Evolutionary conservation across 2,113 vertebrate species (phyloP).

Genomic region (Cyanistes caeruleus): DNA sequence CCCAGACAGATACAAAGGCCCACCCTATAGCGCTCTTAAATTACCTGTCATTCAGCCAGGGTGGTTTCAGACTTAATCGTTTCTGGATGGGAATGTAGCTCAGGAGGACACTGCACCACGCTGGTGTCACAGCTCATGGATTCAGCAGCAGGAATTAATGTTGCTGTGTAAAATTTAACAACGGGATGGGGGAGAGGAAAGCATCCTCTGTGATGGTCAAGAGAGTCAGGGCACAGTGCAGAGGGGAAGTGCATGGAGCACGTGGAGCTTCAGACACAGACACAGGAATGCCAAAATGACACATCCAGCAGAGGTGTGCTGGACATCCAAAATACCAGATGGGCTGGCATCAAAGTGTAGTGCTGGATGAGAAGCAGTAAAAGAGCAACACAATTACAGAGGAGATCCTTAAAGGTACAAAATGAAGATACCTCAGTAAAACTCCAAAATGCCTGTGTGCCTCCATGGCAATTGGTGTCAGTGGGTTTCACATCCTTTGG

Average conservation of each 20-base stretch:
- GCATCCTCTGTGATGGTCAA: neutral
- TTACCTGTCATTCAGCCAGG: conserved; percentile 67
- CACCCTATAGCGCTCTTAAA: conserved; percentile 47
- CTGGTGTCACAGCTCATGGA: conserved; percentile 44
- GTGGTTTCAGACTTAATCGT: conserved; percentile 41
- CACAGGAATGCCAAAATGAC: neutral
- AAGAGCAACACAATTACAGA: neutral
- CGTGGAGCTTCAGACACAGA: neutral
- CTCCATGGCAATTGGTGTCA: neutral
- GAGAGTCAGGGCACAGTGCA: neutral
- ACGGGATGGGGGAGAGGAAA: neutral
- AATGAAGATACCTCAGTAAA: neutral
- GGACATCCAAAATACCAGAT: neutral
- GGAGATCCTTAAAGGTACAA: neutral
- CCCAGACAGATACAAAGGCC: neutral
- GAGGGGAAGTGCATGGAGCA: rapidly evolving
- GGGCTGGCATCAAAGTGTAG: neutral
- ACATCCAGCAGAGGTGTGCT: rapidly evolving
- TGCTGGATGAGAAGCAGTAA: neutral
- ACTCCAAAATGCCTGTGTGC: neutral
- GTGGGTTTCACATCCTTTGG: neutral
- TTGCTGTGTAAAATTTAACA: conserved; percentile 33
- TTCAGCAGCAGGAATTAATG: conserved; percentile 60
- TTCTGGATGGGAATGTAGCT: conserved; percentile 52
- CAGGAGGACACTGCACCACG: conserved; percentile 38